Evolutionary conservation across 2,113 vertebrate species (phyloP).

Genomic region (Camelus dromedarius): DNA sequence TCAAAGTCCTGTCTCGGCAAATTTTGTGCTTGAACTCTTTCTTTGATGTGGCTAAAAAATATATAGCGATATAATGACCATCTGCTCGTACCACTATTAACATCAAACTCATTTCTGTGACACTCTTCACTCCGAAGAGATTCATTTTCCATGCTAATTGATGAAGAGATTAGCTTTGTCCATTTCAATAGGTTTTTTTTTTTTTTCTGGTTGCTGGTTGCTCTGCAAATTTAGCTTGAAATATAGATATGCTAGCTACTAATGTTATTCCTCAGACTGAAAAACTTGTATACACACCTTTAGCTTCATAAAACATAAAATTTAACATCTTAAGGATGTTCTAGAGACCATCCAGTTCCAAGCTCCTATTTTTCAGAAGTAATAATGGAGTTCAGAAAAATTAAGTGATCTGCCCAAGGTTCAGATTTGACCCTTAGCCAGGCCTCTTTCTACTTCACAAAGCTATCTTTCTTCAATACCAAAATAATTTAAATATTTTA

Average conservation of each 20-base stretch:
- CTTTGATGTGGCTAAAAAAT: background rate
- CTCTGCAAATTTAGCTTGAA: background rate
- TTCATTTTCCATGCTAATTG: background rate
- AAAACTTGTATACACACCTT: background rate
- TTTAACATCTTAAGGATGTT: constrained; percentile 14
- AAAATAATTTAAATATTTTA: background rate
- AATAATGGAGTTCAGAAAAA: constrained; percentile 19
- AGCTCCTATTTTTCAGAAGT: background rate
- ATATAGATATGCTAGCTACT: background rate
- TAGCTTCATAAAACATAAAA: background rate
- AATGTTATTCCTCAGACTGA: background rate
- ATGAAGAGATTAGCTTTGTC: background rate
- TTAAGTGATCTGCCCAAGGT: background rate
- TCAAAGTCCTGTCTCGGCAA: background rate
- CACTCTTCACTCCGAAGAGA: background rate
- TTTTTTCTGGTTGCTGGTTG: background rate
- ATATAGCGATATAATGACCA: background rate
- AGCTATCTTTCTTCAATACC: background rate
- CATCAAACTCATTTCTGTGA: background rate
- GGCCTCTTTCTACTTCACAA: background rate
- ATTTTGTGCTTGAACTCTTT: background rate
- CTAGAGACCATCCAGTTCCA: background rate
- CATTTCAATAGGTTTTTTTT: background rate
- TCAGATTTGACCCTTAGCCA: background rate
- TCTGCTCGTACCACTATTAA: background rate